Evolutionary conservation across 2,113 vertebrate species (phyloP), one percentile per base, ranked within the genome.

Genomic region (Pipra filicauda): DNA sequence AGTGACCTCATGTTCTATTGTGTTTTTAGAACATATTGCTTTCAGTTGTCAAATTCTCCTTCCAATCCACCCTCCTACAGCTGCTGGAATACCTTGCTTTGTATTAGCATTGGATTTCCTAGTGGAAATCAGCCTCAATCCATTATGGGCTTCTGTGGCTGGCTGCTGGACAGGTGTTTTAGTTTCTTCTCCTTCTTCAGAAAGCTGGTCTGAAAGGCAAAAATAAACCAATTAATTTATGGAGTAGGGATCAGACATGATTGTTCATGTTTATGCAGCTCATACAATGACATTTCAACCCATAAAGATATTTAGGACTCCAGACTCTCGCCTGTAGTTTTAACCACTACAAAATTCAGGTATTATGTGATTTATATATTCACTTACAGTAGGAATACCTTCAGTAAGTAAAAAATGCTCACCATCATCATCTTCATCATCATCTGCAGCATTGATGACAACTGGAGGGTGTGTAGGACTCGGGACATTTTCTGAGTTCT

Each of bases 381-480:
- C 10, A 33, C 18, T 54, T 12, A 18, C 1, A 65, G 11, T 2
- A 59, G 31, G 37, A 74, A 75, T 1, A 13, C 5, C 64, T 37
- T 19, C 7, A 27, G 8, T 2, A 59, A 67, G 31, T 10, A 8
- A 16, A 6, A 11, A 67, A 85, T 59, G 12, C 97, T 94, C 98
- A 98, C 99, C 99, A 84, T 99, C 99, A 78, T 99, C 99, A 72
- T 98, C 98, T 62, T 99, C 99, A 15, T 99, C 99, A 46, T 99
- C 99, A 80, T 99, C 99, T 8, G 98, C 98, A 85, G 99, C 99
- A 44, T 99, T 99, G 85, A 99, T 99, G 12, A 99, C 99, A 35
- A 99, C 99, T 0, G 99, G 99, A 64, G 99, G 99, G 52, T 99
- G 99, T 8, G 99, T 99, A 41, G 99, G 99, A 39, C 99, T 99